Evolutionary conservation across 2,888 invertebrate genomes (phyloP), one percentile per base, ranked within the genome.

Genomic region (Candidula unifasciata): DNA sequence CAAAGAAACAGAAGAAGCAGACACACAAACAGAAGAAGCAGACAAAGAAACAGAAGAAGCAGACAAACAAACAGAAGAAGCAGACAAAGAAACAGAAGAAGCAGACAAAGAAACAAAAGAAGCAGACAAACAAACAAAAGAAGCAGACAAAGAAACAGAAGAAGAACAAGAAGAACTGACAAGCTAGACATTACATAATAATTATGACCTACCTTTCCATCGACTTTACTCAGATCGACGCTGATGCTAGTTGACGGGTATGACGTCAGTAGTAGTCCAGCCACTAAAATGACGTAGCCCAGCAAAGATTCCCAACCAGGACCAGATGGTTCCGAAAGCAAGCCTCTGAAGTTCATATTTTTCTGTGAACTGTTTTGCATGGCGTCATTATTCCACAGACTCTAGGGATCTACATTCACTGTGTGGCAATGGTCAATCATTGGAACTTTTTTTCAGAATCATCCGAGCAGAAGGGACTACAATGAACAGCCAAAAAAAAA

Each of bases 191-290:
- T n/a, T n/a, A n/a, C n/a, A n/a, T n/a, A n/a, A n/a, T 18, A 16
- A 69, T 30, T 6, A 18, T 69, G 30, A 27, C 60, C 2, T 78
- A 78, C 78, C 78, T 78, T 78, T n/a, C 78, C 78, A 35, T 78
- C 78, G 13, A 78, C 60, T 24, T 78, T 60, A 57, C 78, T 35
- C 6, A 64, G 60, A 37, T 78, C 33, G 24, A 60, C 64, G 35
- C 78, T 16, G 35, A n/a, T 54, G 35, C 78, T n/a, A 2, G 1
- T 35, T 13, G n/a, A 24, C 24, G 78, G 37, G n/a, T 57, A 78
- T 35, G 78, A 64, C n/a, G 64, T 37, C 78, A 78, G 13, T 35
- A 78, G 3, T 2, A 78, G n/a, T 35, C 35, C 78, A 64, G 57
- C 10, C 35, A 78, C 13, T 8, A 64, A 3, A 1, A n/a, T 37